These are phyloP conservation scores for Antheraea mylitta DNA, from an alignment of 1,140 invertebrate genomes.

Conservation along the genomic window DNA sequence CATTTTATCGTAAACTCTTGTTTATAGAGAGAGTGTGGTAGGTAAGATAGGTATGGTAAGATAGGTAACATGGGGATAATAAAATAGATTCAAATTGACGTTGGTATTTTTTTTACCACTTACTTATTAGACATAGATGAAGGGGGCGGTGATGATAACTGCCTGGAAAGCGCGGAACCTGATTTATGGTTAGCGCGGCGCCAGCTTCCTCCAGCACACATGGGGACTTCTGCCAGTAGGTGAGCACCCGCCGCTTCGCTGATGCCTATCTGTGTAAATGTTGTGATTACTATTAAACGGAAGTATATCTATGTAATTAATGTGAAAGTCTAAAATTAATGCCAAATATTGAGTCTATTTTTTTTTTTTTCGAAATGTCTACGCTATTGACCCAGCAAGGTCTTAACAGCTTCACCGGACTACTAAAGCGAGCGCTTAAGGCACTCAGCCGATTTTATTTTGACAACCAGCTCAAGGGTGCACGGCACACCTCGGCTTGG, in stretches of 20 bases:
- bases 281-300: background rate
- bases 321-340: background rate
- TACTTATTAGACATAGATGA: slow-evolving; percentile 69
- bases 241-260: slow-evolving; percentile 59
- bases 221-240: slow-evolving; percentile 56
- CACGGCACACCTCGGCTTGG: no score
- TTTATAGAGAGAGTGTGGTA: no score
- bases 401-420: no score
- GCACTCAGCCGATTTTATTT: no score
- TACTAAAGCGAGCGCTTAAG: no score
- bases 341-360: background rate
- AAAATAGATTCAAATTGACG: no score
- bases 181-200: slow-evolving; percentile 30
- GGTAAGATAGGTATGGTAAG: no score
- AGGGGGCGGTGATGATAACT: slow-evolving; percentile 70
- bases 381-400: no score
- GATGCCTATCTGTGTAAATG: slow-evolving; percentile 40
- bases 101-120: background rate
- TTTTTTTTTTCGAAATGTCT: no score
- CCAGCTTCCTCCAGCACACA: slow-evolving; percentile 58
- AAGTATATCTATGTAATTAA: background rate
- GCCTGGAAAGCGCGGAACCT: slow-evolving; percentile 40
- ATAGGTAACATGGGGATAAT: no score
- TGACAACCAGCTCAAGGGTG: no score
- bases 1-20: no score